phyloP scores from a whole-genome alignment of 92 coral and sea anemone species.

The Bergia sp. region DNA sequence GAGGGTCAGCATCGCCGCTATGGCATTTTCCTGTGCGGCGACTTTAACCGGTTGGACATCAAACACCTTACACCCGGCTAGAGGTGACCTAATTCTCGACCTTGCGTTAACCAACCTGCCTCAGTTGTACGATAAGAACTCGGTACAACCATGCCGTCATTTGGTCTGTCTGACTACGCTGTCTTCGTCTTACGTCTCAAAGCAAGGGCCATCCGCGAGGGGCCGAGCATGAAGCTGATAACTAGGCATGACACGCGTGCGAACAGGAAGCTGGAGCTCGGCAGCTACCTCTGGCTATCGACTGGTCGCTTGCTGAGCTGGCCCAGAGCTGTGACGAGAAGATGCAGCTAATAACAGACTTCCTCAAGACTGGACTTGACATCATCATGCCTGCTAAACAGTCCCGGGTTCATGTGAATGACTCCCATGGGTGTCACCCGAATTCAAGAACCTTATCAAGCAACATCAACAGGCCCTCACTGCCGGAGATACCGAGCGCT shows the following conservation, averaged over 20 bases:
- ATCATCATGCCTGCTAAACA: too few relatives aligned
- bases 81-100: slow-evolving; percentile 63
- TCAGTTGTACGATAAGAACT: slow-evolving; percentile 9
- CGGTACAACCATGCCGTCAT: slow-evolving; percentile 45
- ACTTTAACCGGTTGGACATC: slow-evolving; percentile 63
- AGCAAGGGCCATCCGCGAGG: neutral
- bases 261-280: slow-evolving; percentile 9
- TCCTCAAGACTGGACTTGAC: slow-evolving; percentile 2
- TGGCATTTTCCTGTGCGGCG: slow-evolving; percentile 58
- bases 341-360: neutral
- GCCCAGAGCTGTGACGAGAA: slow-evolving; percentile 32
- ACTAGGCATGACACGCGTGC: neutral
- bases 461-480: too few relatives aligned
- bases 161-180: slow-evolving; percentile 54
- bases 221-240: neutral
- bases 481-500: too few relatives aligned
- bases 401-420: too few relatives aligned
- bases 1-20: slow-evolving; percentile 60
- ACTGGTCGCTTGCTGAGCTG: slow-evolving; percentile 9
- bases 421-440: too few relatives aligned
- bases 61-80: slow-evolving; percentile 49
- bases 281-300: too few relatives aligned
- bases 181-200: neutral
- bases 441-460: too few relatives aligned
- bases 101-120: slow-evolving; percentile 60